Evolutionary conservation across 2,797 vertebrate species (phyloP).

Genomic region (Mormyrus hasselquistii): DNA sequence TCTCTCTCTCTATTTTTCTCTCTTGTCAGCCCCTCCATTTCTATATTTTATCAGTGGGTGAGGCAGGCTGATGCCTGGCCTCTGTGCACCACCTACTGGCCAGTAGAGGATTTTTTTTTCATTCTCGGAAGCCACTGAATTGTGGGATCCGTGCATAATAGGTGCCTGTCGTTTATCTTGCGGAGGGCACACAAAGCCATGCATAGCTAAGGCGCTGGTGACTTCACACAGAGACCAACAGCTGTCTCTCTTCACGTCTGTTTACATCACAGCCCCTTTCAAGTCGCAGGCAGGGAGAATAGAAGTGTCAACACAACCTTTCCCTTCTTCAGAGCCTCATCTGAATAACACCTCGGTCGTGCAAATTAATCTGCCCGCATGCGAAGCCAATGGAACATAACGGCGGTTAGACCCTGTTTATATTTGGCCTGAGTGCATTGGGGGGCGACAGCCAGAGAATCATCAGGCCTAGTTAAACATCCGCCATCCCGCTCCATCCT

Average conservation of each 20-base stretch:
- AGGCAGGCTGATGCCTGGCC: slow-evolving; percentile 34
- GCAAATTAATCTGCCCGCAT: not conserved
- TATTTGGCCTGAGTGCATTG: not conserved
- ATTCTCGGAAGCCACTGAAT: slow-evolving; percentile 9
- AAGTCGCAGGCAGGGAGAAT: not conserved
- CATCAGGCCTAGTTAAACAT: not conserved
- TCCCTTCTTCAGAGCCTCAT: not conserved
- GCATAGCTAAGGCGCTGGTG: not conserved
- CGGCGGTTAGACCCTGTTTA: not conserved
- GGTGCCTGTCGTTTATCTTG: slow-evolving; percentile 25
- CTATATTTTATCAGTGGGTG: slow-evolving; percentile 1
- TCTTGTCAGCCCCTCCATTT: not conserved
- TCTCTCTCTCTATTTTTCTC: not conserved
- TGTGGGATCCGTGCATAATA: slow-evolving; percentile 5
- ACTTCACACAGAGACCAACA: not conserved
- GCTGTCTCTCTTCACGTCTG: not conserved
- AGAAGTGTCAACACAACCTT: not conserved
- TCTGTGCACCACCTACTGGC: slow-evolving; percentile 55
- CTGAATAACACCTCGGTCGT: not conserved
- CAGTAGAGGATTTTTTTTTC: not conserved
- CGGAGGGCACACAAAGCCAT: slow-evolving; percentile 33
- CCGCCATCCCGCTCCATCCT: not conserved
- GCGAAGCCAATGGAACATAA: not conserved
- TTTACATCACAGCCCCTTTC: not conserved
- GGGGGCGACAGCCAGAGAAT: not conserved